Evolutionary conservation across 2,113 vertebrate species (phyloP), one percentile per base, ranked within the genome.

Genomic region (Parus major): DNA sequence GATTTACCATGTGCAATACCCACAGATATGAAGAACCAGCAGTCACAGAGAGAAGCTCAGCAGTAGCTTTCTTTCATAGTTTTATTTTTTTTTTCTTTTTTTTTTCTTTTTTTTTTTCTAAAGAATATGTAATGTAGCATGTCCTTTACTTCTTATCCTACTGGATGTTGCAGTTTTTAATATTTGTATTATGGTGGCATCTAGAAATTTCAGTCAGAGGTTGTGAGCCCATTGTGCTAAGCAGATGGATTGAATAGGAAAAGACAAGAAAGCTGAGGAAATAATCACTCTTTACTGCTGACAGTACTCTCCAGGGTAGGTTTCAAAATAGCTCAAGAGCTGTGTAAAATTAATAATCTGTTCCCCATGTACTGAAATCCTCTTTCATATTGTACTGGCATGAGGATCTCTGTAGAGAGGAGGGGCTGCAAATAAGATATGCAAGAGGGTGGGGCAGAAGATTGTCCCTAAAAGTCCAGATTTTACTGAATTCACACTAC

Each of bases 311-410:
- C 87, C 76, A 75, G 95, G 95, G 93, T 83, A 88, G 75, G 80
- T 96, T 95, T 96, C 88, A 92, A 95, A 97, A 96, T 96, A 97
- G 91, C 89, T 95, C 93, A 80, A 88, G 85, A 93, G 68, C 79
- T 94, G 87, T 83, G 75, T 94, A 96, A 96, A 95, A 97, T 96
- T 96, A 96, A 95, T 95, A 96, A 97, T 76, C 90, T 93, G 36
- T 81, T 95, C 82, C 68, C 82, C 47, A 63, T 66, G 53, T 70
- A 73, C 78, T 88, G 88, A 86, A 92, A 92, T 93, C 82, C 28
- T 93, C 39, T 88, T 92, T 95, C 64, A 68, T 80, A 78, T 86
- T 80, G 41, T 55, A 64, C 52, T 90, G 79, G 47, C 47, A 71
- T 36, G 41, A 87, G 19, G 42, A 73, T 77, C 42, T 90, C 68